A percentile compares a stretch with the other conserved stretches of the same genome.
These are phyloP conservation scores for Standfussiana lucernea DNA, from an alignment of 2,888 invertebrate species.

Conservation along the genomic window DNA sequence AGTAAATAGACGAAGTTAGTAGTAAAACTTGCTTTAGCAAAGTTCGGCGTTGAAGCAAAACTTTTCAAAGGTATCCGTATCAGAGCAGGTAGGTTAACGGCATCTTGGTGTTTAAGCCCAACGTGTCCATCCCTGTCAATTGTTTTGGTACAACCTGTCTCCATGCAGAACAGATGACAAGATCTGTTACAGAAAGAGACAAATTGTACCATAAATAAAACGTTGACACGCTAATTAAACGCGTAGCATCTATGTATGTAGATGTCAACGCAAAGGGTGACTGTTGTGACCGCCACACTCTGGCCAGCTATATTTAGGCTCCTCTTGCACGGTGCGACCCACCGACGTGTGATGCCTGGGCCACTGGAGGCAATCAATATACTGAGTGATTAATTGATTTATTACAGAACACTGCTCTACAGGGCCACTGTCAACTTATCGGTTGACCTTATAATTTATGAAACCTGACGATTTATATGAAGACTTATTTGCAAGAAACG, in stretches of 20 bases:
- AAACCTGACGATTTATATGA: slow-evolving; percentile 74
- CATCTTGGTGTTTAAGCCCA: slow-evolving; percentile 18
- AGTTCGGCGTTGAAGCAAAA: not conserved
- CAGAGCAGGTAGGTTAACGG: slow-evolving; percentile 59
- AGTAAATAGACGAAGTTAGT: slow-evolving; percentile 32
- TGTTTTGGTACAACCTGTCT: slow-evolving; percentile 40
- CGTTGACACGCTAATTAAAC: slow-evolving; percentile 63
- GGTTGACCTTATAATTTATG: slow-evolving; percentile 74
- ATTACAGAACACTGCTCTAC: slow-evolving; percentile 77
- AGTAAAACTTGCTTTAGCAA: slow-evolving; percentile 7
- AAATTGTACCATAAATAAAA: slow-evolving; percentile 51
- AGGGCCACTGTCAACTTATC: slow-evolving; percentile 78
- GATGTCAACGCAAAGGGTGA: slow-evolving; percentile 75
- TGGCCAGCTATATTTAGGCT: slow-evolving; percentile 84
- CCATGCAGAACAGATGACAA: slow-evolving; percentile 37
- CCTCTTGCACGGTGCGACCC: slow-evolving; percentile 75
- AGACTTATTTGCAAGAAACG: slow-evolving; percentile 66
- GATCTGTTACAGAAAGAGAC: slow-evolving; percentile 34
- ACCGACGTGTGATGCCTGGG: slow-evolving; percentile 82
- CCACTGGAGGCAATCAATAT: slow-evolving; percentile 81
- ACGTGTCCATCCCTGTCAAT: slow-evolving; percentile 24
- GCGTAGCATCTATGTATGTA: slow-evolving; percentile 52
- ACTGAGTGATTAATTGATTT: slow-evolving; percentile 79
- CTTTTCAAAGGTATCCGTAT: slow-evolving; percentile 41
- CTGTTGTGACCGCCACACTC: slow-evolving; percentile 71